A percentile compares a stretch with the other conserved stretches of the same genome.
phyloP scores from a whole-genome alignment of 2,113 vertebrate species.

The Rousettus leschenaultii region DNA sequence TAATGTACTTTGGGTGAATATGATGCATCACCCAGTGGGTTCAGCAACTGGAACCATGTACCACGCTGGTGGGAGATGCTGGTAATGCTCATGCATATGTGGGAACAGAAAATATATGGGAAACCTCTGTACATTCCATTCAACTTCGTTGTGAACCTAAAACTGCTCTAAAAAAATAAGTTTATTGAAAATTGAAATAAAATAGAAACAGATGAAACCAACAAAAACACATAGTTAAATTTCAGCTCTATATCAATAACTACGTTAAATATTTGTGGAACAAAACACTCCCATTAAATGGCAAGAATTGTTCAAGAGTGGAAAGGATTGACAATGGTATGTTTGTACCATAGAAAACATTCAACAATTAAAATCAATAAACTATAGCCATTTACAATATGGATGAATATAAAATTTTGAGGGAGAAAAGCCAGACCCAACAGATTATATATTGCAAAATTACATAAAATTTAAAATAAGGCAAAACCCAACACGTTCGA shows the following conservation, averaged over 20 bases:
- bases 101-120: not conserved
- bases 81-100: not conserved
- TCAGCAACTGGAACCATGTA: not conserved
- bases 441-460: not conserved
- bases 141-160: not conserved
- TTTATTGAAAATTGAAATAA: not conserved
- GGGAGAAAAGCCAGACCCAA: not conserved
- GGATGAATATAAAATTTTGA: not conserved
- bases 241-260: not conserved
- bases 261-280: not conserved
- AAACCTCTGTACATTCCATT: not conserved
- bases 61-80: not conserved
- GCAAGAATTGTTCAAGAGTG: not conserved
- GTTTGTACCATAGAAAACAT: not conserved
- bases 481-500: not conserved
- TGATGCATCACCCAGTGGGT: not conserved
- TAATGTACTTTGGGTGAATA: not conserved
- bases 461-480: slow-evolving; percentile 7
- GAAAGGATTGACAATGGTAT: not conserved
- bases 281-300: not conserved
- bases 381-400: not conserved
- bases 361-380: not conserved
- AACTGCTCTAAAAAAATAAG: not conserved
- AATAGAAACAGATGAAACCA: not conserved
- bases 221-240: not conserved